Evolutionary conservation across 2,888 invertebrate genomes (phyloP), one percentile per base, ranked within the genome.

Genomic region (Coronaproctus castanopsis): DNA sequence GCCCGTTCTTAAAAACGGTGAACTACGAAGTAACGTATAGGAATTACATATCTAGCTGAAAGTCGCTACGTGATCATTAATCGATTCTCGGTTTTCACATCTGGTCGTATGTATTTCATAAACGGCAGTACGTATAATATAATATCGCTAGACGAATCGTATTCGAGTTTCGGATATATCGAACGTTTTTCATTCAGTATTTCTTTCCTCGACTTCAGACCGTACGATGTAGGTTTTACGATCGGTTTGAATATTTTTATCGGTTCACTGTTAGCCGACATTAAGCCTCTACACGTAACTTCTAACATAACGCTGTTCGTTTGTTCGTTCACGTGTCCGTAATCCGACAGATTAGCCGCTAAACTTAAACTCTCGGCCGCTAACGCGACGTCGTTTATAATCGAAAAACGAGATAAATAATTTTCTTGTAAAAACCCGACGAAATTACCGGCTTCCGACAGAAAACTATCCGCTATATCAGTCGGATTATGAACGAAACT

Each of bases 381-480:
- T 58, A 72, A 71, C 21, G 75, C 74, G 1, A 77, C 74, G 65
- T 83, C 78, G 3, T 79, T 76, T n/a, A 66, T 57, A 57, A 54
- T 61, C 3, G 62, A 58, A n/a, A 65, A 62, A 14, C 62, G 63
- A 20, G 56, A 52, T 22, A 84, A 69, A 71, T 84, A 86, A 72
- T 87, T 87, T 67, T 85, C 82, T 68, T 81, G 80, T 21, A 87
- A 70, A 67, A 87, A 85, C 61, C 78, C 76, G 0, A 80, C 72
- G 69, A 85, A 83, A 54, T 77, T 78, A 60, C 72, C 76, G 0
- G 85, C 81, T 66, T 83, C 82, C 3, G 79, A 78, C 53, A 76
- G 70, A 68, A 87, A 85, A 65, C 79, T 79, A 61, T 80, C 79
- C 2, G 83, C 78, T 49, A 85, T 72, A 63, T 79, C 78, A 64